Evolutionary conservation across 2,113 vertebrate genomes (phyloP).

Genomic region (Barbus barbus): DNA sequence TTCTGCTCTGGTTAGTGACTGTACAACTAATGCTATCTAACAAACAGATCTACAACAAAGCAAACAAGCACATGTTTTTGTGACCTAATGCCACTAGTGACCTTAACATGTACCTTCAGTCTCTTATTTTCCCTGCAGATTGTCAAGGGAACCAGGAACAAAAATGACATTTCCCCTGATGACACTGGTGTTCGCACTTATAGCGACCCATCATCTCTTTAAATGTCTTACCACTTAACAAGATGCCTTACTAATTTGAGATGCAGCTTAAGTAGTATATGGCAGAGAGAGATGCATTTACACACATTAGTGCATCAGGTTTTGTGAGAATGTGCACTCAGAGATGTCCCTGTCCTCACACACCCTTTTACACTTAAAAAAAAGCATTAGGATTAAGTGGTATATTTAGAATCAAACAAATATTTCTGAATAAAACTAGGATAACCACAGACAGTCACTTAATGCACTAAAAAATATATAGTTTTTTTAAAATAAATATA

Average conservation of each 20-base stretch:
- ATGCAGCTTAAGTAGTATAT: neutral
- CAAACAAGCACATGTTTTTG: neutral
- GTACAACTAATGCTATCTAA: neutral
- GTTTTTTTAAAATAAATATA: too few relatives aligned
- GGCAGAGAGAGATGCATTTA: constrained; percentile 7
- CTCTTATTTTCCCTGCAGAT: neutral
- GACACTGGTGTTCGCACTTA: neutral
- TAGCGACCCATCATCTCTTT: neutral
- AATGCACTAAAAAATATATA: too few relatives aligned
- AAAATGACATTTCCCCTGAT: neutral
- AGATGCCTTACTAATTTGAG: neutral
- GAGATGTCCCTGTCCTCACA: neutral
- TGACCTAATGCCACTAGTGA: neutral
- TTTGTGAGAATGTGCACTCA: neutral
- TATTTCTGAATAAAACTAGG: neutral
- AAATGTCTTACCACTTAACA: constrained; percentile 25
- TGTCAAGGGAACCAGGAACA: too few relatives aligned
- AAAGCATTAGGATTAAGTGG: neutral
- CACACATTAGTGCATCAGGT: neutral
- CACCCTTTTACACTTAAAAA: neutral
- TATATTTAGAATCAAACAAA: too few relatives aligned
- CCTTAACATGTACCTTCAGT: neutral
- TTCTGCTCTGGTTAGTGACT: neutral
- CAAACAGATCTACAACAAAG: neutral
- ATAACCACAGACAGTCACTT: neutral